A percentile compares a stretch with the other conserved stretches of the same genome.
Conservation (phyloP, 2,113 vertebrate species). For the Mustelus asterias region DNA sequence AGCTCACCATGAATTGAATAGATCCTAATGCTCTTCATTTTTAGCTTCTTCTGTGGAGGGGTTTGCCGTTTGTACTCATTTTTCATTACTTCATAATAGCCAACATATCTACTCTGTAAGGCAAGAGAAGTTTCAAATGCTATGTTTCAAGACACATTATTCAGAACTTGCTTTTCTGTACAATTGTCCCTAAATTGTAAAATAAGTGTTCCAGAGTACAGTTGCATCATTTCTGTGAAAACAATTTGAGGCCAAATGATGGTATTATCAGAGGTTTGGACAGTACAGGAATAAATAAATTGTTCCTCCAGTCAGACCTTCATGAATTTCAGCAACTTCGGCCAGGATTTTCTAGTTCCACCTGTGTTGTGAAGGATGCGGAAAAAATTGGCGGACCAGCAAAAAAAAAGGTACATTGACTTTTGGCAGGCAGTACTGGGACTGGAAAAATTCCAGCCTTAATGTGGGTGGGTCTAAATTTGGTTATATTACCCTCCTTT, state of each 20-base stretch:
- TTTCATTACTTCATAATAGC: constrained; percentile 86
- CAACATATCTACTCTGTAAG: constrained; percentile 84
- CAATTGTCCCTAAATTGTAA: background rate
- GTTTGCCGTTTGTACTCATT: constrained; percentile 65
- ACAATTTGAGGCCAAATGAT: background rate
- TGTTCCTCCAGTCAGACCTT: background rate
- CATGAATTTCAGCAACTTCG: background rate
- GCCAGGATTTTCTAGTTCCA: no score
- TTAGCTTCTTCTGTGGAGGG: constrained; percentile 67
- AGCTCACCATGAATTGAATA: constrained; percentile 76
- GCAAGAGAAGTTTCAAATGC: constrained; percentile 38
- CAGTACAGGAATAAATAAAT: background rate
- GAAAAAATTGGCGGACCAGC: no score
- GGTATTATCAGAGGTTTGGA: background rate
- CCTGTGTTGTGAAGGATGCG: no score
- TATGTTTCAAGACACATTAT: background rate
- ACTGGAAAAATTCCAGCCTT: no score
- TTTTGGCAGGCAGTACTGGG: no score
- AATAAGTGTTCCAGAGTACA: background rate
- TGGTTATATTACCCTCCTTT: background rate
- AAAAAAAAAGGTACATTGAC: no score
- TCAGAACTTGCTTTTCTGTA: background rate
- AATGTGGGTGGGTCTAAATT: background rate
- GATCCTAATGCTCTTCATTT: constrained; percentile 72
- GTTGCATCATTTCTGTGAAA: no score